Percentiles rank a stretch among this genome's conserved stretches.
Conservation (phyloP, 92 coral and sea anemone species). For the Galaxea fascicularis region DNA sequence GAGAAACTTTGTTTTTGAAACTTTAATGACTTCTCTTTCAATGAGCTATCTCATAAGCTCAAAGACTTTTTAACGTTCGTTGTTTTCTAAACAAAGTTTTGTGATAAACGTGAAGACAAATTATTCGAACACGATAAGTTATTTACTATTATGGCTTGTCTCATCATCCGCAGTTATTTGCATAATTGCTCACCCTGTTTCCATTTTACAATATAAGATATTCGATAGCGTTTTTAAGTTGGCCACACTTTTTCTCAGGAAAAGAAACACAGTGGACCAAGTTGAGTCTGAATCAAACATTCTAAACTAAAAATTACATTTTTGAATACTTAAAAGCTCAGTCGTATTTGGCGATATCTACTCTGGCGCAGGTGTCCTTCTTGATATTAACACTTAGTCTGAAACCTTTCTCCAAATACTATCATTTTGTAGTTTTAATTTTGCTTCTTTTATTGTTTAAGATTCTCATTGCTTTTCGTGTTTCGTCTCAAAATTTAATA, state of each 20-base stretch:
- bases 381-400: conserved; percentile 18
- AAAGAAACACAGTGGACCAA: background rate
- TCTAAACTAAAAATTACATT: background rate
- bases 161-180: conserved; percentile 25
- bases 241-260: background rate
- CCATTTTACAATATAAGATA: conserved; percentile 17
- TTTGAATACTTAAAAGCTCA: background rate
- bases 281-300: background rate
- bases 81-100: conserved; percentile 68
- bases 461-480: conserved; percentile 2
- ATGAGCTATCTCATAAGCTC: conserved; percentile 58
- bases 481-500: background rate
- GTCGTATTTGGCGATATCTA: background rate
- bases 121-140: conserved; percentile 58
- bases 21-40: conserved; percentile 50
- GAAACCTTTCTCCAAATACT: conserved; percentile 14
- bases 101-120: conserved; percentile 57
- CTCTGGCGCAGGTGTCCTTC: conserved; percentile 34
- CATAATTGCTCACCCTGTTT: conserved; percentile 49
- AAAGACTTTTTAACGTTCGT: conserved; percentile 34
- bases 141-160: conserved; percentile 43
- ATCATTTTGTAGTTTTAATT: conserved; percentile 25
- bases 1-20: conserved; percentile 43
- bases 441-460: background rate
- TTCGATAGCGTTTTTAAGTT: background rate